Conservation (phyloP, 2,888 invertebrate species). For the Operophtera brumata region DNA sequence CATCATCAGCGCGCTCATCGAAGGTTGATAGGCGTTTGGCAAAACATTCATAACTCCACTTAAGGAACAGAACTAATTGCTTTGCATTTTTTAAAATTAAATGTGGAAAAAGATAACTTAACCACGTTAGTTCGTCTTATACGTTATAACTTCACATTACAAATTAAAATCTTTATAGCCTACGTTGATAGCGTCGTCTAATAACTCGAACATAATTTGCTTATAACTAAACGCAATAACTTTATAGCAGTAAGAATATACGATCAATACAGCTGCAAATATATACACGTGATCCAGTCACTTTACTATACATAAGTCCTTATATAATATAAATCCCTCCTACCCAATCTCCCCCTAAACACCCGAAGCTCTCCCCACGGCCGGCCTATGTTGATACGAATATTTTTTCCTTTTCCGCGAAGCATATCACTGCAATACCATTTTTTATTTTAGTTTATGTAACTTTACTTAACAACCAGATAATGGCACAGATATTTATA, state of each 20-base stretch:
- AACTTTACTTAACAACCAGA: no score
- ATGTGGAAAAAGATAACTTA: no score
- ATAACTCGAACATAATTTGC: background rate
- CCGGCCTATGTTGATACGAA: conserved; percentile 67
- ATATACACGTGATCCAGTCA: conserved; percentile 80
- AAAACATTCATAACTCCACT: no score
- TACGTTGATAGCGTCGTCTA: no score
- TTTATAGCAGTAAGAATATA: conserved; percentile 62
- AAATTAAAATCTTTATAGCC: background rate
- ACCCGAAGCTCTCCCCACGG: conserved; percentile 56
- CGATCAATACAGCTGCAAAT: conserved; percentile 80
- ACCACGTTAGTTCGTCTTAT: background rate
- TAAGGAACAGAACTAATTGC: no score
- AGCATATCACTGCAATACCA: conserved; percentile 39
- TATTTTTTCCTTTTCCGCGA: conserved; percentile 58
- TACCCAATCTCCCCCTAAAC: conserved; percentile 69
- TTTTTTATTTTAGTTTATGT: background rate
- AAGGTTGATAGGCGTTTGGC: background rate
- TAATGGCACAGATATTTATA: no score
- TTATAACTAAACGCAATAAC: conserved; percentile 40
- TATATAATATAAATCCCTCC: conserved; percentile 76
- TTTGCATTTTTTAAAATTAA: no score
- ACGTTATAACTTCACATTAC: no score
- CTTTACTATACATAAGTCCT: conserved; percentile 48
- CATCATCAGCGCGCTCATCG: conserved; percentile 41